Evolutionary conservation across 2,888 invertebrate species (phyloP).

Genomic region (Limnephilus lunatus): DNA sequence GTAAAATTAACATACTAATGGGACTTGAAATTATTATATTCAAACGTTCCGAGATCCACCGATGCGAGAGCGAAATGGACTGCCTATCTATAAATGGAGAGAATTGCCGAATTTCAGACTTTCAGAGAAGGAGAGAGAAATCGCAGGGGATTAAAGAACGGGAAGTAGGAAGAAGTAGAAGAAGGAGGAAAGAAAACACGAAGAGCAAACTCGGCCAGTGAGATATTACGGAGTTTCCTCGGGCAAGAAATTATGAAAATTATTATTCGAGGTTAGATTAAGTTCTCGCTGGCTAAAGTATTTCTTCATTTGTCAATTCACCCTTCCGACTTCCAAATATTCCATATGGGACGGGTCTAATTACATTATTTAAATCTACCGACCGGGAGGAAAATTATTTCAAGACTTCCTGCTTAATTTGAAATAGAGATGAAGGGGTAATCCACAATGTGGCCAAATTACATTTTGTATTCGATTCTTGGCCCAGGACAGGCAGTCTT

Average conservation of each 20-base stretch:
- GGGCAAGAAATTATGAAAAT: not conserved
- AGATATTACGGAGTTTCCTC: not conserved
- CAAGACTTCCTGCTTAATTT: not conserved
- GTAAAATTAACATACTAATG: slow-evolving; percentile 37
- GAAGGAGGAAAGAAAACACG: not conserved
- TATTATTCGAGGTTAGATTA: slow-evolving; percentile 15
- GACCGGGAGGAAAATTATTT: not conserved
- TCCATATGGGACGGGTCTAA: not conserved
- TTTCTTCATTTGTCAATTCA: not conserved
- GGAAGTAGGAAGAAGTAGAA: not conserved
- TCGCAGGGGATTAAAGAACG: not conserved
- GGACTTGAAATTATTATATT: slow-evolving; percentile 34
- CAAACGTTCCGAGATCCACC: slow-evolving; percentile 19
- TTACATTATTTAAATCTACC: not conserved
- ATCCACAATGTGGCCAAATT: not conserved
- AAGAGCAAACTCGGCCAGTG: no score
- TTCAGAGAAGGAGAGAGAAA: not conserved
- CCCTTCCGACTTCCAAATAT: not conserved
- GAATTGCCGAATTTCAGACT: not conserved
- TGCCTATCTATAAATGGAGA: slow-evolving; percentile 28
- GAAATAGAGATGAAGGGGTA: not conserved
- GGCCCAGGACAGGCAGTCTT: not conserved
- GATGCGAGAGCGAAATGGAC: slow-evolving; percentile 36
- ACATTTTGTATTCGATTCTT: not conserved
- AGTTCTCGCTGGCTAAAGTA: not conserved